Base-by-base conservation (phyloP, 1,140 invertebrate species). In the Euura lappo region DNA sequence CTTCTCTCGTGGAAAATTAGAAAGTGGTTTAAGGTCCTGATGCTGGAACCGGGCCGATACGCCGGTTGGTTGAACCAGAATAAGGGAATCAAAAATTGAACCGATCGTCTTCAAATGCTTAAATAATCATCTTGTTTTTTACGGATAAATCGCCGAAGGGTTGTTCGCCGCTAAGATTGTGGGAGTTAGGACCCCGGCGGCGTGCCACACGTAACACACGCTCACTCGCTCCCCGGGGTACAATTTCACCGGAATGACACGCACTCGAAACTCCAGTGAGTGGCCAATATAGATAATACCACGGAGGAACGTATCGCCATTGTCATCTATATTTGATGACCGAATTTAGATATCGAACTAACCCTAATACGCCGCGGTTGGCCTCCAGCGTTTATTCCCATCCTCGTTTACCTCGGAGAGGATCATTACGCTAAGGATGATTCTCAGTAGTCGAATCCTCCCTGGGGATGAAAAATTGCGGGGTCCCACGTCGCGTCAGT, bases 311-410 rank as follows among this genome's bases (percentile, higher is more conserved):
- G 69, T 70, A 70, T 70, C 69, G 69, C 45, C 11, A 13, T 70
- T 70, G 45, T 70, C 69, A 70, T 70, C 69, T 70, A 70, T 70
- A 70, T 70, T 70, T 70, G 69, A 70, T 70, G 69, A 45, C 8
- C 8, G 44, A 45, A 70, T 70, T 70, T 70, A 70, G 69, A 70
- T 70, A 70, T 45, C 44, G 69, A n/a, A 60, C 51, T 60, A 60
- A 60, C 51, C 51, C 51, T 60, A 0, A 28, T 60, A 60, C 6
- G 51, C 51, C 51, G 51, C 3, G 13, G 51, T 6, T 60, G 13
- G 51, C 51, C 51, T n/a, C 51, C 8, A 60, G 51, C 51, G 51
- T 60, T 60, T 60, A 28, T 28, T 28, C 28, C 28, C 28, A 28
- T 28, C 28, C 28, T 28, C 28, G 28, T 28, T 28, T 28, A 28